Percentiles rank a stretch among this genome's conserved stretches.
phyloP scores from a whole-genome alignment of 2,888 invertebrate species.

The Mamestra brassicae region DNA sequence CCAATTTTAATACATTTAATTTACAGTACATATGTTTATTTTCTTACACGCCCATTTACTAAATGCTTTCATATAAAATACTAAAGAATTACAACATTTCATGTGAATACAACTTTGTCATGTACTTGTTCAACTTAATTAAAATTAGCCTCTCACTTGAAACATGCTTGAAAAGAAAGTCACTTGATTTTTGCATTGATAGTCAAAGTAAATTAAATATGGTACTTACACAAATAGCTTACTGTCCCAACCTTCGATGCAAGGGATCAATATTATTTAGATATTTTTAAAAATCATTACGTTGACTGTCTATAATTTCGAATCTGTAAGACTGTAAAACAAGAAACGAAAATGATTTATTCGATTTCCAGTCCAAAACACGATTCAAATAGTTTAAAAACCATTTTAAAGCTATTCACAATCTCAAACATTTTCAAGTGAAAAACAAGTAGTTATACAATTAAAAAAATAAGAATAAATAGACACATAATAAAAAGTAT shows the following conservation, averaged over 20 bases:
- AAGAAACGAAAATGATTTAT: background rate
- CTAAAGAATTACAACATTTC: slow-evolving; percentile 62
- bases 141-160: slow-evolving; percentile 46
- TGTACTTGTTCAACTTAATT: slow-evolving; percentile 66
- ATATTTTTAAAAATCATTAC: background rate
- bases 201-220: background rate
- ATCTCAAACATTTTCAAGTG: slow-evolving; percentile 47
- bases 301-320: background rate
- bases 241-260: background rate
- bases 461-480: slow-evolving; percentile 67
- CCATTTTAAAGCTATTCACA: background rate
- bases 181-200: background rate
- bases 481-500: slow-evolving; percentile 66
- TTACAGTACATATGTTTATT: slow-evolving; percentile 40
- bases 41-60: slow-evolving; percentile 47
- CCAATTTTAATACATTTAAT: slow-evolving; percentile 44
- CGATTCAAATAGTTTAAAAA: background rate
- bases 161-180: slow-evolving; percentile 37
- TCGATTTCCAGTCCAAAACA: background rate
- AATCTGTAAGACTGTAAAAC: background rate
- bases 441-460: slow-evolving; percentile 47
- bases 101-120: slow-evolving; percentile 69
- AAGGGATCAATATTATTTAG: background rate
- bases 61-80: slow-evolving; percentile 45
- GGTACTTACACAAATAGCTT: background rate